Base-by-base conservation (phyloP, 1,140 invertebrate genomes). In the Oncopodura yosiiana region DNA sequence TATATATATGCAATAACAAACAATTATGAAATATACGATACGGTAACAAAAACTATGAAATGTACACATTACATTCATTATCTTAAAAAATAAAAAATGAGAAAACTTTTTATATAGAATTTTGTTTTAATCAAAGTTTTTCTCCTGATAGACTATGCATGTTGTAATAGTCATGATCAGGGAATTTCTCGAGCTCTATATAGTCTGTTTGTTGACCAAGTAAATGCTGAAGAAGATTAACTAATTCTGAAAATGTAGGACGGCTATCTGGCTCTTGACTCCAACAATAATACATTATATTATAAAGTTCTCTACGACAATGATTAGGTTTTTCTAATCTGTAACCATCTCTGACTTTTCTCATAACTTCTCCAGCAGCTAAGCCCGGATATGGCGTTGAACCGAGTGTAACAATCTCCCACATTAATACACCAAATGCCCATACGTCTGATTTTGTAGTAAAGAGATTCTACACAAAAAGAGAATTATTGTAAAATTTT, bases 251-350 rank as follows among this genome's bases (percentile, higher is more conserved):
- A 67, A 92, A 92, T 8, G 80, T 77, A 0, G 88, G 88, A 49
- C 88, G 69, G 32, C 83, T 77, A 12, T 78, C 77, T 1, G 85
- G 77, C 66, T 89, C 81, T 23, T 84, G 81, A 53, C 87, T 84
- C 89, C 89, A 93, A 66, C 88, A 92, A 66, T 92, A 92, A 67
- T 86, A 91, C 87, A 92, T 92, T 37, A 92, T 88, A 63, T 92
- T 92, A 70, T 91, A 93, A 1, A 93, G 75, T 66, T 93, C 87
- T 2, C 87, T 74, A 34, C 85, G 77, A 67, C 88, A 92, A 62
- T 92, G 88, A 61, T 90, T 86, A 1, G 88, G 87, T 63, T 90
- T 88, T 58, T 91, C 88, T 11, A 92, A 68, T 16, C 87, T 76
- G 66, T 86, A 84, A 1, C 87, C 88, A 63, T 88, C 86, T 38